Base-by-base conservation (phyloP, 2,888 invertebrate genomes). In the Acanthosepion lycidas region DNA sequence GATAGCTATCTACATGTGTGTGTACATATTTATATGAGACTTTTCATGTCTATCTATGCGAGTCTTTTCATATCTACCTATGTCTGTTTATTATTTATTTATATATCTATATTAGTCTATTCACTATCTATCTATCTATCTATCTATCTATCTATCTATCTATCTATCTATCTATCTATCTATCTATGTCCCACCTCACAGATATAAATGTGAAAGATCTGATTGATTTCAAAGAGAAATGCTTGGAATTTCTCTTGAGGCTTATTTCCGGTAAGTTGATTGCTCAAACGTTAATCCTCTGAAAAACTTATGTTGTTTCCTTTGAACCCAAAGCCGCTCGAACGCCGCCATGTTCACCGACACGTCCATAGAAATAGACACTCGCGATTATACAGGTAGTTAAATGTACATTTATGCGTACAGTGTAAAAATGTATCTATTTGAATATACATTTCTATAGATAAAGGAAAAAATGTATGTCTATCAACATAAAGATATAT, bases 181-280 rank as follows among this genome's bases (percentile, higher is more conserved):
- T 78, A 78, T 15, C 8, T 78, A 12, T 78, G 3, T 28, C 6
- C 6, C n/a, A 78, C n/a, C 28, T 78, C 28, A 78, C 9, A 78
- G 78, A 28, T n/a, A 78, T 2, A 78, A n/a, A n/a, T 9, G n/a
- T 78, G n/a, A n/a, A 78, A n/a, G n/a, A n/a, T 78, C 78, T 78
- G 78, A 78, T 78, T 78, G n/a, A n/a, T n/a, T 78, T 78, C 78
- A 78, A 78, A 78, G 78, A 78, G 78, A 78, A 78, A 78, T n/a
- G 12, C 18, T 15, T n/a, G 78, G 78, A 78, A n/a, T 78, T 78
- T 78, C 78, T 78, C 78, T 78, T n/a, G 78, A 78, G 78, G 78
- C 78, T 78, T 78, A 78, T 78, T n/a, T 78, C 78, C 78, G 78
- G n/a, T n/a, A 18, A 78, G n/a, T 78, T 78, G 78, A 78, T 78